phyloP scores from a whole-genome alignment of 2,797 vertebrate genomes.

The Lophura swinhoii region DNA sequence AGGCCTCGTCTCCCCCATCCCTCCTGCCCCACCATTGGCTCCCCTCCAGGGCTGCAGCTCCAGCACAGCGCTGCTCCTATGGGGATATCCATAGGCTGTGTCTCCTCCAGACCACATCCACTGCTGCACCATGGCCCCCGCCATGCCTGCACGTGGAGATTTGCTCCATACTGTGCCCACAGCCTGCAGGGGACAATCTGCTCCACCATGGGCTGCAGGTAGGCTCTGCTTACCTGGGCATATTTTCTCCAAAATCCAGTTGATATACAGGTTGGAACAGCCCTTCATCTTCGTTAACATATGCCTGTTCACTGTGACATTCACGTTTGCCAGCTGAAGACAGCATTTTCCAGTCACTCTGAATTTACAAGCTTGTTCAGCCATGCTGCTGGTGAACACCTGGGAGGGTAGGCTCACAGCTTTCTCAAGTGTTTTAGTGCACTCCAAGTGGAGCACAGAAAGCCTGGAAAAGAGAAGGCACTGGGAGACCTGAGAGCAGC shows the following conservation, averaged over 20 bases:
- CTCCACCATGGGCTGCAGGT: not conserved
- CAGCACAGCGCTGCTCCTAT: not conserved
- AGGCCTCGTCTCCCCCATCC: not conserved
- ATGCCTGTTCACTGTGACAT: not conserved
- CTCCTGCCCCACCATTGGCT: not conserved
- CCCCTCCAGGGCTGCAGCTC: not conserved
- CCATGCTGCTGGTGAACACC: not conserved
- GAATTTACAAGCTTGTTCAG: constrained; percentile 1
- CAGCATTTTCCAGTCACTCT: not conserved
- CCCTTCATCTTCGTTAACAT: not conserved
- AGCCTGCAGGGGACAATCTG: not conserved
- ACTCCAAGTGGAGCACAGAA: not conserved
- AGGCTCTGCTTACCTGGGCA: not conserved
- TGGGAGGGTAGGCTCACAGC: not conserved
- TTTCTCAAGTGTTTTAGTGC: not conserved
- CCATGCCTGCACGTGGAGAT: not conserved
- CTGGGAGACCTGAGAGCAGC: no score
- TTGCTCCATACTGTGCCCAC: not conserved
- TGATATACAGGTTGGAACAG: not conserved
- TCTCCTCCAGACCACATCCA: not conserved
- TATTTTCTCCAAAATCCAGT: not conserved
- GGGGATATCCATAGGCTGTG: not conserved
- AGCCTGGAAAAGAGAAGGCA: no score
- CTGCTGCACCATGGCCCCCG: not conserved
- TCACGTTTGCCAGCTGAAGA: not conserved